phyloP scores from a whole-genome alignment of 2,888 invertebrate genomes.

The Clunio marinus region DNA sequence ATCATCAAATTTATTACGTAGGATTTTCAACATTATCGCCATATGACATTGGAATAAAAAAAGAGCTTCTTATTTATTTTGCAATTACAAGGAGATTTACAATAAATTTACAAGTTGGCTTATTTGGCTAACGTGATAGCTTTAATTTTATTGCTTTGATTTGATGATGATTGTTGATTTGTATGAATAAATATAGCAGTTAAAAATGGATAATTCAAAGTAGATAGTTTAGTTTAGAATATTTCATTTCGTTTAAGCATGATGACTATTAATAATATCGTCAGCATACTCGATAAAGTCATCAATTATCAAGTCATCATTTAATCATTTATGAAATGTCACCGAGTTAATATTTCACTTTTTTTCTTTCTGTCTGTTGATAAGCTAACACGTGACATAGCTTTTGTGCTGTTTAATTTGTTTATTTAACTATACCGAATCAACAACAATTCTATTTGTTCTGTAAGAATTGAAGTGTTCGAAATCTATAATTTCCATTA shows the following conservation, averaged over 20 bases:
- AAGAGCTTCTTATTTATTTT: background rate
- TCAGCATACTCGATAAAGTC: background rate
- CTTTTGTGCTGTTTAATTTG: background rate
- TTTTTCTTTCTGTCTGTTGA: too few relatives aligned
- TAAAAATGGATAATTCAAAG: too few relatives aligned
- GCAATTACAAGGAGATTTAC: background rate
- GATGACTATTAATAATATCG: too few relatives aligned
- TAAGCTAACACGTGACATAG: background rate
- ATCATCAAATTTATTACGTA: conserved; percentile 19
- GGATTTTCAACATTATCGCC: background rate
- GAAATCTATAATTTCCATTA: background rate
- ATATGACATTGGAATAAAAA: background rate
- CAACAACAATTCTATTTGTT: background rate
- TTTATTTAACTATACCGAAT: background rate
- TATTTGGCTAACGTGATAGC: too few relatives aligned
- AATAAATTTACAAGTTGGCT: too few relatives aligned
- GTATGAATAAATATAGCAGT: background rate
- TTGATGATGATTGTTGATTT: background rate
- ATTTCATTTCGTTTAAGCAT: background rate
- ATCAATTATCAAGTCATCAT: background rate
- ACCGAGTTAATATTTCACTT: background rate
- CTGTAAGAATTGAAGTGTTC: background rate
- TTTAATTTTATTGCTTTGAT: too few relatives aligned
- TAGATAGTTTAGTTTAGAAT: too few relatives aligned
- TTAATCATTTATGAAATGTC: background rate